Conservation (phyloP, 1,140 invertebrate species). For the Drosophila pandora region DNA sequence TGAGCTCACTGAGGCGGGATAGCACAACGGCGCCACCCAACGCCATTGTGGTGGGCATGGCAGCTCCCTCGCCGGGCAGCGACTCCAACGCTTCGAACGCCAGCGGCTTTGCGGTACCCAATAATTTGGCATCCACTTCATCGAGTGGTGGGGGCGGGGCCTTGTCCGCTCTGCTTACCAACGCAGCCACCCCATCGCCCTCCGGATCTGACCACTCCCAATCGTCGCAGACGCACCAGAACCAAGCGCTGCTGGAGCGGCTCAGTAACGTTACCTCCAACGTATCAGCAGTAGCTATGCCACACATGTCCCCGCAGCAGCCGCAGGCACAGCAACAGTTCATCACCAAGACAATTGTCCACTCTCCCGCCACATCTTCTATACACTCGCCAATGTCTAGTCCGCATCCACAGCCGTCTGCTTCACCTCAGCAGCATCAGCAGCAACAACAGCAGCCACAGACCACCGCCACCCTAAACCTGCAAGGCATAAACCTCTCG, state of each 20-base stretch:
- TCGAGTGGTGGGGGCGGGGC: slow-evolving; percentile 44
- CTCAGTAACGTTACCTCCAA: slow-evolving; percentile 74
- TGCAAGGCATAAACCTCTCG: slow-evolving; percentile 91
- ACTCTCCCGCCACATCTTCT: slow-evolving; percentile 80
- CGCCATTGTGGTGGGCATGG: slow-evolving; percentile 77
- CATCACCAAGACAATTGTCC: slow-evolving; percentile 76
- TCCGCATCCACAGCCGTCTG: slow-evolving; percentile 86
- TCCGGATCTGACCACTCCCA: slow-evolving; percentile 81
- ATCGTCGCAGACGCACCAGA: slow-evolving; percentile 75
- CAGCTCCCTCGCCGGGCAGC: slow-evolving; percentile 81
- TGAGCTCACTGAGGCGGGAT: slow-evolving; percentile 72
- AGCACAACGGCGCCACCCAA: slow-evolving; percentile 74
- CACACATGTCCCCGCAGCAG: slow-evolving; percentile 80
- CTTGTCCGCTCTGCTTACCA: slow-evolving; percentile 63
- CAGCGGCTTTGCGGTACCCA: slow-evolving; percentile 78
- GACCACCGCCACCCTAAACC: slow-evolving; percentile 85
- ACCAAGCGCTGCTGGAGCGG: slow-evolving; percentile 75
- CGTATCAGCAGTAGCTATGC: slow-evolving; percentile 66
- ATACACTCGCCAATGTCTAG: slow-evolving; percentile 86
- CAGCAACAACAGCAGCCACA: slow-evolving; percentile 67
- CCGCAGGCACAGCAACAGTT: slow-evolving; percentile 58
- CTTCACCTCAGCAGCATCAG: slow-evolving; percentile 74
- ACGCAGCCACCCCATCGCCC: slow-evolving; percentile 74
- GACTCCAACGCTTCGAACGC: slow-evolving; percentile 83
- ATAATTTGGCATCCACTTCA: slow-evolving; percentile 56